Evolutionary conservation across 2,113 vertebrate genomes (phyloP), one percentile per base, ranked within the genome.

Genomic region (Poeciliopsis retropinna): DNA sequence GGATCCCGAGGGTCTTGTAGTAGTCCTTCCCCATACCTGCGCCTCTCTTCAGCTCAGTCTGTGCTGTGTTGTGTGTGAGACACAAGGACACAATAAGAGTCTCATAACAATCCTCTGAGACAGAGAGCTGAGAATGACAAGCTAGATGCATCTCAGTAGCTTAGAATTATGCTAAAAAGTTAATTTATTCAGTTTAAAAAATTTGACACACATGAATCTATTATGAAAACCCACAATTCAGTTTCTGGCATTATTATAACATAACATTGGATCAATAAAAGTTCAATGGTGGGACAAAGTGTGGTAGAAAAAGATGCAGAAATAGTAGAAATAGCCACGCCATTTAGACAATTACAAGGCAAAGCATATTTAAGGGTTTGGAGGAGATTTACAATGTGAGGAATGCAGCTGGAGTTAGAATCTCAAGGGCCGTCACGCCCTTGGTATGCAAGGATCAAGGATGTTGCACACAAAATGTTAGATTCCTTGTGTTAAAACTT

Each of bases 11-110:
- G 87, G 95, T 96, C 94, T 97, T 99, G 91, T 99, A 99, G 83
- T 99, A 99, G 92, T 99, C 97, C 93, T 99, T 99, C 73, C 97
- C 98, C 98, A 99, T 99, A 81, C 94, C 92, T 85, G 68, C 44
- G 77, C 19, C 73, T 84, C 79, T 80, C 79, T 80, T 82, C 47
- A 66, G 62, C 73, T 85, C 76, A 67, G 78, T 79, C 70, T 31
- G 75, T 75, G 84, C 71, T 82, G 70, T 34, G 67, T 88, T 92
- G 71, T 31, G 30, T 31, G 32, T 64, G 82, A 72, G 63, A 83
- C 0, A 85, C 30, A 83, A 60, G n/a, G 37, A 13, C 29, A 64
- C 13, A 60, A 79, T 82, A 41, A 83, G 71, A 37, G 51, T 70
- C 22, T 85, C 13, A 64, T 30, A 31, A 80, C 57, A 78, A 44